These are phyloP conservation scores for Chymomyza costata DNA, from an alignment of 1,140 invertebrate genomes.

Conservation along the genomic window DNA sequence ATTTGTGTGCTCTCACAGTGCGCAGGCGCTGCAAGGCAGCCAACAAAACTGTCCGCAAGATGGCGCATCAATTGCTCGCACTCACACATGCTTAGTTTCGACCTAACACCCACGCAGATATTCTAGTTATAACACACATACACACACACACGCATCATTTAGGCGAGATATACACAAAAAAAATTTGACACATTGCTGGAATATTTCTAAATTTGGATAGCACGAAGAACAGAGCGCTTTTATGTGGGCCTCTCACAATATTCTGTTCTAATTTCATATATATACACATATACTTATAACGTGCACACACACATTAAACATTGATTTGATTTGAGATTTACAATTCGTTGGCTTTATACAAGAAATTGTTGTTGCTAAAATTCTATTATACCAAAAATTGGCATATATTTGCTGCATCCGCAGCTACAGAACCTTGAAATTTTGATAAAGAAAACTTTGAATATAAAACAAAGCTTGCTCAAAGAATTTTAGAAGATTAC, in stretches of 20 bases:
- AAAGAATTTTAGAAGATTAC: no score
- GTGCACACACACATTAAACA: no score
- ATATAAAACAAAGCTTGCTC: no score
- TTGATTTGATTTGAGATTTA: not conserved
- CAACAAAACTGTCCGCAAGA: no score
- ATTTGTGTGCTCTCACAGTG: no score
- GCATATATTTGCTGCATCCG: no score
- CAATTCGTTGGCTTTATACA: no score
- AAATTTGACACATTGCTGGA: constrained; percentile 3
- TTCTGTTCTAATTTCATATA: constrained; percentile 1
- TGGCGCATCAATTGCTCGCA: constrained; percentile 4
- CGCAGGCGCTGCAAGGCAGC: constrained; percentile 35
- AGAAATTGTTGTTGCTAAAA: no score
- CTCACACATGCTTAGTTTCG: constrained; percentile 14
- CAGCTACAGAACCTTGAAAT: no score
- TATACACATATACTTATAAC: not conserved
- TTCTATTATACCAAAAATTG: no score
- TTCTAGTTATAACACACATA: constrained; percentile 9
- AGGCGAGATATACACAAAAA: not conserved
- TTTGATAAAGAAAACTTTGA: no score
- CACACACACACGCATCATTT: constrained; percentile 12
- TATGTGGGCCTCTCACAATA: constrained; percentile 11
- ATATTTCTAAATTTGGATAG: constrained; percentile 10
- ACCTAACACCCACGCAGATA: constrained; percentile 1
- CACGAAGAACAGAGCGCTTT: constrained; percentile 7